Evolutionary conservation across 2,888 invertebrate species (phyloP).

Genomic region (Hermodice carunculata): DNA sequence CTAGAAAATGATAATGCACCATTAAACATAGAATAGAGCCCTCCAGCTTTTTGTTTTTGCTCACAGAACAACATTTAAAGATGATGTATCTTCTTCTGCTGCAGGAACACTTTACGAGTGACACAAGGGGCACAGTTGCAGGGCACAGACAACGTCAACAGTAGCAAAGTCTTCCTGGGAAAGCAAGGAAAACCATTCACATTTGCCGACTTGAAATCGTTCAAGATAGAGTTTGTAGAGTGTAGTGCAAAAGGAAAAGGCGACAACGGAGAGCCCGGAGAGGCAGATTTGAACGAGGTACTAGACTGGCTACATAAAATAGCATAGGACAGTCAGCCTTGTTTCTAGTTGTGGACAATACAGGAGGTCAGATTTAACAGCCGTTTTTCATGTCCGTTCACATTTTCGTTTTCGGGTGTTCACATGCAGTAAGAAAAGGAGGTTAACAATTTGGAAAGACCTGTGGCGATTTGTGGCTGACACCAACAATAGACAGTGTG

Average conservation of each 20-base stretch:
- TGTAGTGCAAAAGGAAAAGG: constrained; percentile 69
- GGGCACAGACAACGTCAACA: constrained; percentile 65
- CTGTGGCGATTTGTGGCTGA: too few relatives aligned
- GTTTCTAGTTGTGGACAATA: too few relatives aligned
- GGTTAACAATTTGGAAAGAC: too few relatives aligned
- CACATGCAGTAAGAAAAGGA: too few relatives aligned
- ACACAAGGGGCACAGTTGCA: constrained; percentile 85
- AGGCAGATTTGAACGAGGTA: constrained; percentile 77
- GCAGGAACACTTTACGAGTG: constrained; percentile 85
- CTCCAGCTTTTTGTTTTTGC: neutral
- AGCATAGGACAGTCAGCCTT: too few relatives aligned
- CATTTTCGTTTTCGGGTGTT: too few relatives aligned
- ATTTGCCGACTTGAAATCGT: constrained; percentile 79
- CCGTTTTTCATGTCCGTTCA: too few relatives aligned
- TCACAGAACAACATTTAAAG: neutral
- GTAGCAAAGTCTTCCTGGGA: constrained; percentile 77
- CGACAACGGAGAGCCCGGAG: constrained; percentile 71
- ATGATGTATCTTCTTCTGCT: constrained; percentile 43
- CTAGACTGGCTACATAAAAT: constrained; percentile 82
- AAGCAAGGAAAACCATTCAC: constrained; percentile 85
- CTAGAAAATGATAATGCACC: too few relatives aligned
- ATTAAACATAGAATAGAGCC: neutral
- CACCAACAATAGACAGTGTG: too few relatives aligned
- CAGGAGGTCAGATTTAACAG: too few relatives aligned
- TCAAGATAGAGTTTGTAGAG: constrained; percentile 74